Evolutionary conservation across 2,888 invertebrate genomes (phyloP), one percentile per base, ranked within the genome.

Genomic region (Harpalus rubripes): DNA sequence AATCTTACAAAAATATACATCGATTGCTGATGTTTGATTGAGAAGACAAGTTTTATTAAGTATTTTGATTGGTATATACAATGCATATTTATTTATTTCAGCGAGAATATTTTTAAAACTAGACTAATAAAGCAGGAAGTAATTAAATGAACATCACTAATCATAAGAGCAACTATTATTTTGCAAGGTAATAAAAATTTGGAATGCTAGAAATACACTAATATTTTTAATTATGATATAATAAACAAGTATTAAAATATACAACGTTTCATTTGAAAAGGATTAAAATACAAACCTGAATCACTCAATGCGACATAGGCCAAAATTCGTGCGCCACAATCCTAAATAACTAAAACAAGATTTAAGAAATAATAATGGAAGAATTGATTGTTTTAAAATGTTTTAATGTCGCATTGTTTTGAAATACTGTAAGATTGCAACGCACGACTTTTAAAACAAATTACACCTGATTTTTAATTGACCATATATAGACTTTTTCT

Each of bases 201-300:
- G 84, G 84, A 84, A 84, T 84, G 84, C 84, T 84, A 84, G 68
- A 68, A 84, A 78, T 78, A 84, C 10, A 63, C 84, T 84, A 84
- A 84, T 81, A 56, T 56, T 82, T 76, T 78, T 84, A 74, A 74
- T 44, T 59, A 80, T 63, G 80, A 80, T 80, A 80, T 81, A 65
- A 79, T 79, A 79, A 61, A 61, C 61, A 81, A 65, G 52, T 68
- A 59, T 78, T 84, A 61, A 76, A 84, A 84, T 63, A 78, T 76
- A 84, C 76, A 84, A 74, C 74, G 58, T 78, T 84, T 78, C 76
- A 74, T 63, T 63, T 61, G 61, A 84, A 44, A 83, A 72, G 58
- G 68, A 68, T 81, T 81, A 68, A 81, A 81, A 81, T 58, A 81
- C 81, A 81, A 81, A 80, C 80, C 80, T 80, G 80, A 59, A 59